A percentile compares a stretch with the other conserved stretches of the same genome.
Evolutionary conservation across 2,888 invertebrate genomes (phyloP).

Genomic region (Papilio elwesi): DNA sequence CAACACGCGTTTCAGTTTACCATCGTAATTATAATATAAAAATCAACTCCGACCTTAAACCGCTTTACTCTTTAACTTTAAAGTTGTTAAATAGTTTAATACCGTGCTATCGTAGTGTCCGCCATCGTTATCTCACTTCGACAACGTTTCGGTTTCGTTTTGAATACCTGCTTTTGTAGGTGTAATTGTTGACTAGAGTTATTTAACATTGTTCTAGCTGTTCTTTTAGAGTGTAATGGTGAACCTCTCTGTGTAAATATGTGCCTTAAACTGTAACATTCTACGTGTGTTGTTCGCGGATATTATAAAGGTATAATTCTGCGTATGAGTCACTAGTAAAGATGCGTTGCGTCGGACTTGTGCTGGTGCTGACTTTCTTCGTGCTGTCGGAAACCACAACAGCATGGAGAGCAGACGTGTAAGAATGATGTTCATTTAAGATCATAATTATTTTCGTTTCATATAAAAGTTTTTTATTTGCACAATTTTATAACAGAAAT

Average conservation of each 20-base stretch:
- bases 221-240: constrained; percentile 57
- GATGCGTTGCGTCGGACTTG: constrained; percentile 66
- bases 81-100: constrained; percentile 21
- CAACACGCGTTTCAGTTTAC: constrained; percentile 47
- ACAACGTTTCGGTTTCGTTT: constrained; percentile 58
- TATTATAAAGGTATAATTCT: constrained; percentile 42
- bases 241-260: constrained; percentile 75
- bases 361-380: constrained; percentile 63
- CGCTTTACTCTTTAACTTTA: constrained; percentile 33
- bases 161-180: constrained; percentile 39
- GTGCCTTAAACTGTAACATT: constrained; percentile 49
- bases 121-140: constrained; percentile 66
- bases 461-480: no score
- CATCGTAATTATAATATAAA: constrained; percentile 19
- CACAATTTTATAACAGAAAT: no score
- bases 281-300: constrained; percentile 45
- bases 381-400: constrained; percentile 68
- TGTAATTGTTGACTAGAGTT: constrained; percentile 44
- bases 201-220: constrained; percentile 37
- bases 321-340: constrained; percentile 66
- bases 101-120: constrained; percentile 70
- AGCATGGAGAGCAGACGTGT: constrained; percentile 70
- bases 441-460: not conserved
- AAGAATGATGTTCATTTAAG: constrained; percentile 49
- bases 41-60: constrained; percentile 35